These are phyloP conservation scores for Tetragonisca angustula DNA, from an alignment of 2,888 invertebrate genomes.

Conservation along the genomic window DNA sequence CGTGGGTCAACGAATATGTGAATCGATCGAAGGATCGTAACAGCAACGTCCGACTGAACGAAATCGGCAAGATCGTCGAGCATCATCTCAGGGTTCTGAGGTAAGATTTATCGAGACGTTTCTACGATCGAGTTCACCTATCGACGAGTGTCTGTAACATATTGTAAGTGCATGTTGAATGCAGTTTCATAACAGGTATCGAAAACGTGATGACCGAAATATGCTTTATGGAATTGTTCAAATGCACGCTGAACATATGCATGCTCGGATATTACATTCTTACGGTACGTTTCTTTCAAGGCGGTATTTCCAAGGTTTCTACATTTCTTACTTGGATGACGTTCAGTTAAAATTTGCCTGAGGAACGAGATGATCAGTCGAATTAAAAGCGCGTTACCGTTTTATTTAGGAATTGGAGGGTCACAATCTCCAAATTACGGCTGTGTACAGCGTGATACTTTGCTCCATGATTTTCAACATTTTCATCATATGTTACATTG, in stretches of 20 bases:
- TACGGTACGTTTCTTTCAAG: conserved; percentile 46
- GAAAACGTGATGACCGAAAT: conserved; percentile 73
- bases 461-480: conserved; percentile 61
- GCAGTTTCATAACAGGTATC: conserved; percentile 73
- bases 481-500: conserved; percentile 65
- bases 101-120: conserved; percentile 27
- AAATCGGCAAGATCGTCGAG: conserved; percentile 53
- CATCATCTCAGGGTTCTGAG: conserved; percentile 62
- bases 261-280: conserved; percentile 57
- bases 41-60: neutral
- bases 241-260: conserved; percentile 72
- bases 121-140: neutral
- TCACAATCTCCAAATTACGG: conserved; percentile 32
- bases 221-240: conserved; percentile 78
- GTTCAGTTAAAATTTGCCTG: neutral
- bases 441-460: conserved; percentile 50
- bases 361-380: neutral
- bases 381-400: neutral
- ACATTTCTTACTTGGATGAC: neutral
- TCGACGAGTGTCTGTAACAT: neutral
- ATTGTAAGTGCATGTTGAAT: conserved; percentile 30
- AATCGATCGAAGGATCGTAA: neutral
- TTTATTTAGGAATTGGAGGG: conserved; percentile 58
- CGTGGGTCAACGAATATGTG: conserved; percentile 54
- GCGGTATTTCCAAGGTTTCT: neutral